phyloP scores from a whole-genome alignment of 2,888 invertebrate genomes.

The Yponomeuta plumbellus region DNA sequence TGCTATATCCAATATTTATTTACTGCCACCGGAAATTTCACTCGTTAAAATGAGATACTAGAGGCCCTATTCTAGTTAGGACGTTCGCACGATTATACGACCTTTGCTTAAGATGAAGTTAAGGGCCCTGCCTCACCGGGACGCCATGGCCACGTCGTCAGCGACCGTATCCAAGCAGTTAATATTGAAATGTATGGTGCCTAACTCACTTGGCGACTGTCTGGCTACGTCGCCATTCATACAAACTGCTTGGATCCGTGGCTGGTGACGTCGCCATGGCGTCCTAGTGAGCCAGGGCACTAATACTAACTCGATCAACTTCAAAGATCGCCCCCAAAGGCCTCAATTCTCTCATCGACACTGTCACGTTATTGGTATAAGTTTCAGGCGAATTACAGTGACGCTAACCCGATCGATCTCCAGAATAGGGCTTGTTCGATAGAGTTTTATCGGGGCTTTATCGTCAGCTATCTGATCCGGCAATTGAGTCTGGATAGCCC shows the following conservation, averaged over 20 bases:
- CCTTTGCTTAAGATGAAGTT: not conserved
- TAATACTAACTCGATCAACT: not conserved
- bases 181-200: no score
- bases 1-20: not conserved
- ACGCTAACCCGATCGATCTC: not conserved
- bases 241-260: no score
- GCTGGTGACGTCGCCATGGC: no score
- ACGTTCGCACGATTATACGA: not conserved
- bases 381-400: not conserved
- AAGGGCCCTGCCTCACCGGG: no score
- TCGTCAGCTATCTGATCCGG: conserved; percentile 12
- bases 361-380: not conserved
- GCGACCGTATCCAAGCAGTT: no score
- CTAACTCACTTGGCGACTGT: no score
- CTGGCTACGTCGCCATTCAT: no score
- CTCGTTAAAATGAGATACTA: not conserved
- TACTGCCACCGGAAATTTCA: not conserved
- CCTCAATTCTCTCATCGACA: not conserved
- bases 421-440: conserved; percentile 5
- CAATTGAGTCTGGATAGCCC: conserved; percentile 12
- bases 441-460: conserved; percentile 14
- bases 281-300: no score
- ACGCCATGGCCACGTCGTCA: no score
- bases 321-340: not conserved
- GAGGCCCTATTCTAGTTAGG: not conserved